Percentiles rank a stretch among this genome's conserved stretches.
Conservation (phyloP, 2,797 vertebrate genomes). For the Oreochromis mossambicus region DNA sequence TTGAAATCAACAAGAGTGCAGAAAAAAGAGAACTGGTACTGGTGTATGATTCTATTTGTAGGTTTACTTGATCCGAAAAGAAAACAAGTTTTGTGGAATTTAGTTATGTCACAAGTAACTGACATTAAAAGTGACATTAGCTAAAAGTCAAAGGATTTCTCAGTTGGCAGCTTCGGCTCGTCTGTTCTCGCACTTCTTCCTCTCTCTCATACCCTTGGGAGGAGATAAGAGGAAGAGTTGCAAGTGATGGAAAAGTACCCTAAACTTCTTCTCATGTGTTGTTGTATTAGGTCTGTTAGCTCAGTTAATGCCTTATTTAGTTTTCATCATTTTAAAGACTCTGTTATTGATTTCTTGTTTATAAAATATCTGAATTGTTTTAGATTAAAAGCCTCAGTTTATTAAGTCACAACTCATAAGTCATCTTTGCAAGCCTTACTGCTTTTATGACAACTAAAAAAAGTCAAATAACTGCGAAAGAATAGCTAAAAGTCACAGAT, state of each 20-base stretch:
- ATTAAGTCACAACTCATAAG: rapidly evolving
- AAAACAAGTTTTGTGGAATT: not conserved
- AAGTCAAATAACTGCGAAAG: not conserved
- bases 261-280: not conserved
- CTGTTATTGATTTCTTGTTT: not conserved
- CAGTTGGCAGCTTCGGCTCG: not conserved
- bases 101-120: not conserved
- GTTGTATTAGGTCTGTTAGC: not conserved
- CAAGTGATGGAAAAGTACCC: not conserved
- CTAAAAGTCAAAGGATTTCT: not conserved
- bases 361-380: not conserved
- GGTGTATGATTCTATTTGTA: not conserved
- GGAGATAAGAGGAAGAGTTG: not conserved
- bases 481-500: not conserved
- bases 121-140: not conserved
- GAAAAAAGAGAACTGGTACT: not conserved
- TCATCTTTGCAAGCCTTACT: not conserved
- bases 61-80: not conserved
- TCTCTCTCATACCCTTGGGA: not conserved
- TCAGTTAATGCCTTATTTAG: not conserved
- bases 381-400: rapidly evolving
- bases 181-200: not conserved
- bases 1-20: not conserved
- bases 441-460: not conserved
- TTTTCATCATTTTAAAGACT: not conserved